Evolutionary conservation across 2,888 invertebrate species (phyloP).

Genomic region (Ophraella communa): DNA sequence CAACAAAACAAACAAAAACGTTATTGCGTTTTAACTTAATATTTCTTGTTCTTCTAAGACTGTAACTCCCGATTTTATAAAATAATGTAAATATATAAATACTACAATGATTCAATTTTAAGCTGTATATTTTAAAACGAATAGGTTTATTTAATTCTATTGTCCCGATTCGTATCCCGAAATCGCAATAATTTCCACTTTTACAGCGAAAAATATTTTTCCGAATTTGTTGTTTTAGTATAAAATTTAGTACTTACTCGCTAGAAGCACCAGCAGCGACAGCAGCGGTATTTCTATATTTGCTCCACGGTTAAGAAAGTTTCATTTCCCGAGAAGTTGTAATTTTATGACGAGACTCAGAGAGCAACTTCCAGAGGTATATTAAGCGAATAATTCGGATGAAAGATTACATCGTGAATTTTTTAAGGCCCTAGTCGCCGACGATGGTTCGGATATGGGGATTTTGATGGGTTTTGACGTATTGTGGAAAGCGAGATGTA

Average conservation of each 20-base stretch:
- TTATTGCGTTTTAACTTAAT: no score
- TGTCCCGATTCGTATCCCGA: neutral
- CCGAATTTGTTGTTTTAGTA: slow-evolving; percentile 3
- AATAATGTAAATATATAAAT: no score
- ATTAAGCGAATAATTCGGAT: neutral
- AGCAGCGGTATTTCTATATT: no score
- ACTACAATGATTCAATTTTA: neutral
- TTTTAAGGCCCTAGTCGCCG: neutral
- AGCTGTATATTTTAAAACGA: neutral
- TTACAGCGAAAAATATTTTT: neutral
- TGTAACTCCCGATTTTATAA: no score
- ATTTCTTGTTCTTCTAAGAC: no score
- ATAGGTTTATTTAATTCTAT: neutral
- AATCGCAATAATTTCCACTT: neutral
- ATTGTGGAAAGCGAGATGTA: no score
- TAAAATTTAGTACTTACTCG: slow-evolving; percentile 1
- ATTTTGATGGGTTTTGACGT: neutral
- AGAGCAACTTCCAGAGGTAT: slow-evolving; percentile 1
- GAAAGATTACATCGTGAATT: slow-evolving; percentile 2
- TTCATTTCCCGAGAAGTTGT: neutral
- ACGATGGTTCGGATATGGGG: neutral
- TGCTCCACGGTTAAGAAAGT: no score
- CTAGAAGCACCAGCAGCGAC: no score
- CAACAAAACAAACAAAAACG: no score
- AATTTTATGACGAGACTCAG: neutral